Base-by-base conservation (phyloP, 2,113 vertebrate species). In the Ailuropoda melanoleuca region DNA sequence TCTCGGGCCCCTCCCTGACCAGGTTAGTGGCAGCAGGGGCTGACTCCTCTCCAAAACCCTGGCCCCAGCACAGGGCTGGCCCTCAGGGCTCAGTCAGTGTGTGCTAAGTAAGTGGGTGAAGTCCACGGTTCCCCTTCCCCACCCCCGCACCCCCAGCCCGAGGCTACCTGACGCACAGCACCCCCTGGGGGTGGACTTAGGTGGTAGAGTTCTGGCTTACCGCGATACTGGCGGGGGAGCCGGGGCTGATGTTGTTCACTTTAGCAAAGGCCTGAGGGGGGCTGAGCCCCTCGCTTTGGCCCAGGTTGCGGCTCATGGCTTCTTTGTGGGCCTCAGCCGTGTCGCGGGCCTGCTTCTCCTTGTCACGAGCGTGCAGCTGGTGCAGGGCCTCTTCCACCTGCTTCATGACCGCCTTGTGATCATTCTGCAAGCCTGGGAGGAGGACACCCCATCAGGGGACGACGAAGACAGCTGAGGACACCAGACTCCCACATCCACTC, bases 381-480 rank as follows among this genome's bases (percentile, higher is more conserved):
- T 99, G 99, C n/a, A 99, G 98, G 3, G 99, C 99, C 53, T 99
- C 99, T 96, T 99, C 99, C 58, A 99, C 99, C 97, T 99, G 98
- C 83, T 98, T 98, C 99, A 99, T 99, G 91, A 99, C 97, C 0
- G 98, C 99, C 98, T 99, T 99, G 98, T 99, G 99, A 53, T 99
- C 99, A 0, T 99, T 99, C 98, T 99, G 99, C 97, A 99, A 68
- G 98, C 99, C 99, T 99, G 97, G 0, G 37, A 87, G 68, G 8
- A 94, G 86, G 62, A 78, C 0, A 0, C 1, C 0, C 2, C 0
- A 6, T 97, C 75, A 84, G 13, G 60, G 4, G 6, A 4, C 17
- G 14, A 2, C 87, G 17, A 34, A 17, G 70, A 2, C 50, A 48
- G 50, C 34, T 0, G 10, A 39, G 64, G 39, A 66, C 50, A 43